These are phyloP conservation scores for Bombus soroeensis DNA, from an alignment of 1,140 invertebrate genomes.

Conservation along the genomic window DNA sequence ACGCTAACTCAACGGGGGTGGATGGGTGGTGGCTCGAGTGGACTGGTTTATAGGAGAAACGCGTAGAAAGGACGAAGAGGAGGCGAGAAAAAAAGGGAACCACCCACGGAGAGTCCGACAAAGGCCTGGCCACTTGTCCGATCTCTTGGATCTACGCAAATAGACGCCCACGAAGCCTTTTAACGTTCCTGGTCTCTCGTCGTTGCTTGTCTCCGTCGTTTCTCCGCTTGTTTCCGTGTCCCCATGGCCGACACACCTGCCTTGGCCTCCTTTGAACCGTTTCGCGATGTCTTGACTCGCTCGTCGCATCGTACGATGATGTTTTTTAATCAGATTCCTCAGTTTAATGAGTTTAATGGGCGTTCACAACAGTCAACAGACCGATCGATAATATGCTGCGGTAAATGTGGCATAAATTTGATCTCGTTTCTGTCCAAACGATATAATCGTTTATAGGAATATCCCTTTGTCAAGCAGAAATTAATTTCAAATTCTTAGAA, in stretches of 20 bases:
- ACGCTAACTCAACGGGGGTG: constrained; percentile 11
- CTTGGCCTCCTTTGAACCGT: constrained; percentile 26
- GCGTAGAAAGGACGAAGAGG: not conserved
- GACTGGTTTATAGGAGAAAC: constrained; percentile 17
- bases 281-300: not conserved
- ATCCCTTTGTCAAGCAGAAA: too few relatives aligned
- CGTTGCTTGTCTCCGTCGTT: constrained; percentile 30
- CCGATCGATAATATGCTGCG: not conserved
- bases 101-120: constrained; percentile 51
- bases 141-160: constrained; percentile 71
- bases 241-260: constrained; percentile 22
- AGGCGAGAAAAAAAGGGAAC: constrained; percentile 10
- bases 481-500: too few relatives aligned
- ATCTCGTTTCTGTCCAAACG: not conserved
- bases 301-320: not conserved
- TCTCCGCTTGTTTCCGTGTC: not conserved
- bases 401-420: not conserved
- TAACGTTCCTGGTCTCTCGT: constrained; percentile 55
- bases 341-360: not conserved
- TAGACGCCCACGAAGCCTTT: constrained; percentile 68
- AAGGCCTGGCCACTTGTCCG: constrained; percentile 67
- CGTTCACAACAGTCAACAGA: too few relatives aligned
- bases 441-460: not conserved
- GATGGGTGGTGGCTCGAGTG: constrained; percentile 9
- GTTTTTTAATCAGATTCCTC: not conserved